Percentiles rank a stretch among this genome's conserved stretches.
Evolutionary conservation across 2,113 vertebrate genomes (phyloP).

Genomic region (Oriolus oriolus): DNA sequence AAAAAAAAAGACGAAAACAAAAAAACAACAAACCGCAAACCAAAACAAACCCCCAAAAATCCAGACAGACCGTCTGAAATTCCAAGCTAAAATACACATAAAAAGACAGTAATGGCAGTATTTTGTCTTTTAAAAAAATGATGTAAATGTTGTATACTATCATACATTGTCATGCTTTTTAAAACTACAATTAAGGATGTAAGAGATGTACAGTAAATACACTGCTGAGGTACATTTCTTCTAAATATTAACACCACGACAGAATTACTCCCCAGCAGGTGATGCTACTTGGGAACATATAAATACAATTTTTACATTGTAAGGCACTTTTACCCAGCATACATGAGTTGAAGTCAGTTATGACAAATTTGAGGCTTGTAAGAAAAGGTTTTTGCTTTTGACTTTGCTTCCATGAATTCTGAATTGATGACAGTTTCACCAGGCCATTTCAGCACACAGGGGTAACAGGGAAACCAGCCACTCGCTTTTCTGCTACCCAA

Average conservation of each 20-base stretch:
- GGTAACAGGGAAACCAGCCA: constrained; percentile 66
- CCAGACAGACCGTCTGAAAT: constrained; percentile 59
- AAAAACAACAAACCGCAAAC: neutral
- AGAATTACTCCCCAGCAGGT: constrained; percentile 74
- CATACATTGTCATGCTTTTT: constrained; percentile 81
- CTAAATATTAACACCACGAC: constrained; percentile 77
- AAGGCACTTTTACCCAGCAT: constrained; percentile 83
- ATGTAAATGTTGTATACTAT: constrained; percentile 78
- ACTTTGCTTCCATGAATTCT: constrained; percentile 55
- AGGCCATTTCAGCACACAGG: constrained; percentile 66
- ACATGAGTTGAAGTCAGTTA: constrained; percentile 66
- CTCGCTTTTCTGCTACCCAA: constrained; percentile 57
- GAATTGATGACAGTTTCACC: constrained; percentile 39
- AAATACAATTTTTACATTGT: constrained; percentile 80
- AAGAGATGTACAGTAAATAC: constrained; percentile 80
- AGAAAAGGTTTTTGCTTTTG: constrained; percentile 50
- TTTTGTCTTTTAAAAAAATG: constrained; percentile 69
- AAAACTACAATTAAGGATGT: constrained; percentile 76
- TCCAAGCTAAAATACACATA: constrained; percentile 74
- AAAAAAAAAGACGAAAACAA: neutral
- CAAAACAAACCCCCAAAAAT: neutral
- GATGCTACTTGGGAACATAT: constrained; percentile 78
- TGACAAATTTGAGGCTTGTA: constrained; percentile 55
- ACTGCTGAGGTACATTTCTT: constrained; percentile 76
- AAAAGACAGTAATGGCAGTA: constrained; percentile 74